phyloP scores from a whole-genome alignment of 2,797 vertebrate genomes.

The Acipenser oxyrinchus region DNA sequence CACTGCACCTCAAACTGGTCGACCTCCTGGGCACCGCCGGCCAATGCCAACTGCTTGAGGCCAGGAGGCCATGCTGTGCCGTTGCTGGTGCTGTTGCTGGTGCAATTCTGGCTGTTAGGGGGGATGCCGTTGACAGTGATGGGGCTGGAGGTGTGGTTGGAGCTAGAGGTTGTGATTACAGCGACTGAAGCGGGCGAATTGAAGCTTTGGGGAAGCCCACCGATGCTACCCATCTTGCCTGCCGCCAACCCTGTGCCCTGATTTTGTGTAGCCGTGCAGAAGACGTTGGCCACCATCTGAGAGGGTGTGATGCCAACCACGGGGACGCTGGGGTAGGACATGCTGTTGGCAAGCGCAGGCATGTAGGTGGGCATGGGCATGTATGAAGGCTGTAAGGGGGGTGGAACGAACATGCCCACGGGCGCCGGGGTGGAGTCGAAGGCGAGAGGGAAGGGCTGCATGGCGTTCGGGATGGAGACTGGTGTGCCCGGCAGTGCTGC shows the following conservation, averaged over 20 bases:
- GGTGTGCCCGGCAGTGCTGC: slow-evolving; percentile 49
- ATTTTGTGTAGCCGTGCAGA: slow-evolving; percentile 64
- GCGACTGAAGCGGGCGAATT: slow-evolving; percentile 24
- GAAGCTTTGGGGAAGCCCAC: slow-evolving; percentile 31
- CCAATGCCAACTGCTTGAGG: slow-evolving; percentile 38
- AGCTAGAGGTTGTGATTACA: slow-evolving; percentile 26
- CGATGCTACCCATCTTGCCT: slow-evolving; percentile 29
- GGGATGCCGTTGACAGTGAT: slow-evolving; percentile 17
- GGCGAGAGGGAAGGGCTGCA: slow-evolving; percentile 69
- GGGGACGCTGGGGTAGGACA: slow-evolving; percentile 73
- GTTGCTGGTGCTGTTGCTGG: slow-evolving; percentile 26
- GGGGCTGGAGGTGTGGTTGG: slow-evolving; percentile 45
- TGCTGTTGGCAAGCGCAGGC: slow-evolving; percentile 59
- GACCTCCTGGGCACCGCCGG: slow-evolving; percentile 52
- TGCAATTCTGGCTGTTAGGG: slow-evolving; percentile 52
- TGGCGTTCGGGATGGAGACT: slow-evolving; percentile 57
- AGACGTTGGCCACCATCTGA: slow-evolving; percentile 87
- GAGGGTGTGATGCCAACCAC: slow-evolving; percentile 88
- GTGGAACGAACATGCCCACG: slow-evolving; percentile 53
- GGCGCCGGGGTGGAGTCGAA: slow-evolving; percentile 59
- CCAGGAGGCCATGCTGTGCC: slow-evolving; percentile 57
- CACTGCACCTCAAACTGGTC: slow-evolving; percentile 86
- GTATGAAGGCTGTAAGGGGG: slow-evolving; percentile 62
- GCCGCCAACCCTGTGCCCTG: slow-evolving; percentile 46
- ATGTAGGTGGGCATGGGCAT: slow-evolving; percentile 66